Base-by-base conservation (phyloP, 2,888 invertebrate species). In the Ctenicera cuprea region DNA sequence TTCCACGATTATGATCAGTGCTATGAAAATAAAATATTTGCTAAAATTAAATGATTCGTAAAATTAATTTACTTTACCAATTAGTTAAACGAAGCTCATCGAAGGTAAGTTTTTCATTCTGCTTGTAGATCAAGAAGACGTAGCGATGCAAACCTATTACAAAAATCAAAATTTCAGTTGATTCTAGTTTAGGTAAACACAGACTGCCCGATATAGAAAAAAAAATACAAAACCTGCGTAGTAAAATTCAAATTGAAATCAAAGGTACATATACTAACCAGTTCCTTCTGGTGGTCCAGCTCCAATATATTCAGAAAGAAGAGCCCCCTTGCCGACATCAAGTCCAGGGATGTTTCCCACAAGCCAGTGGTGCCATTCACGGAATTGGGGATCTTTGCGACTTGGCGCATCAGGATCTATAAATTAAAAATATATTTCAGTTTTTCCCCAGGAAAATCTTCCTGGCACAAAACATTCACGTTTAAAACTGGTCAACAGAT, bases 361-460 rank as follows among this genome's bases (percentile, higher is more conserved):
- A 11, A 94, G 86, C 94, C 94, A 95, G 85, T 95, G 94, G 80
- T 93, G 92, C 90, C 92, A 93, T 86, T 95, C 94, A 22, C 93
- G 88, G 78, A 90, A 91, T 77, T 89, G 92, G 0, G 94, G 94
- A 65, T 90, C 90, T 76, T 89, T 88, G 33, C 94, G 89, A 79
- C 92, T 93, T 4, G 94, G 94, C 0, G 94, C 94, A 87, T 95
- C 95, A 3, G 94, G 94, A 86, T 95, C 95, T 70, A 30, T 26
- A 45, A 66, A 3, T 33, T 50, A 16, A 50, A 50, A 20, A 20
- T 18, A 20, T 4, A 20, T 20, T 50, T 50, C n/a, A n/a, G n/a
- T n/a, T n/a, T n/a, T n/a, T n/a, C n/a, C n/a, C n/a, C n/a, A n/a
- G n/a, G n/a, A n/a, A n/a, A n/a, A n/a, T n/a, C n/a, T n/a, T n/a